A percentile compares a stretch with the other conserved stretches of the same genome.
phyloP scores from a whole-genome alignment of 2,888 invertebrate species.

The Gandaritis pyraliata region DNA sequence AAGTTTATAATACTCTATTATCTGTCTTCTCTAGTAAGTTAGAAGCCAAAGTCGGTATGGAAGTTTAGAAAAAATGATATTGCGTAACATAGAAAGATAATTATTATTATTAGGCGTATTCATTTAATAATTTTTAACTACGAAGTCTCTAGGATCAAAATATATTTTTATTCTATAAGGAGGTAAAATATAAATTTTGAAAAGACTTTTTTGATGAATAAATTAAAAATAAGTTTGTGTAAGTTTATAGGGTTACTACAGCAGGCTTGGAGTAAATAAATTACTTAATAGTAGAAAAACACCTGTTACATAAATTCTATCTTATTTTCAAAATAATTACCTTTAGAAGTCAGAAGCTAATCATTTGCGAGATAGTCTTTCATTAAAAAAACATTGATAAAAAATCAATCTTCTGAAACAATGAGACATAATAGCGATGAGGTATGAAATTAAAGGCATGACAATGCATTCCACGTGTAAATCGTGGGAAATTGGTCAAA shows the following conservation, averaged over 20 bases:
- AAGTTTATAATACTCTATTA: constrained; percentile 34
- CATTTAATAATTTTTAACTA: no score
- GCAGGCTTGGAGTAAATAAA: no score
- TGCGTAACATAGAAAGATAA: not conserved
- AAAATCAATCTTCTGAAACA: constrained; percentile 71
- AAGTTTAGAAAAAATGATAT: not conserved
- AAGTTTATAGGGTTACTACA: no score
- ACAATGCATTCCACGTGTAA: constrained; percentile 68
- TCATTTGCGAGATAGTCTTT: constrained; percentile 17
- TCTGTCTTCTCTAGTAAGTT: constrained; percentile 16
- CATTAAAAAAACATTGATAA: constrained; percentile 55
- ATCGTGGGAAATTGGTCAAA: constrained; percentile 41
- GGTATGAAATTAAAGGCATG: constrained; percentile 71
- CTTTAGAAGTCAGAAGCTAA: not conserved
- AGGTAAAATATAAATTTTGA: no score
- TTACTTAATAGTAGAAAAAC: no score
- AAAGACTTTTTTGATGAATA: no score
- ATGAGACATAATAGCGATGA: constrained; percentile 68
- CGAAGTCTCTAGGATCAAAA: no score
- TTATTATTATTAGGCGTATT: no score
- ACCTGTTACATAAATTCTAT: no score
- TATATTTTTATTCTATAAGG: no score
- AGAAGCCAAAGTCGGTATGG: not conserved
- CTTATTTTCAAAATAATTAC: not conserved
- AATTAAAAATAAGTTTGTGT: no score